Evolutionary conservation across 2,888 invertebrate genomes (phyloP).

Genomic region (Chalcis sispes): DNA sequence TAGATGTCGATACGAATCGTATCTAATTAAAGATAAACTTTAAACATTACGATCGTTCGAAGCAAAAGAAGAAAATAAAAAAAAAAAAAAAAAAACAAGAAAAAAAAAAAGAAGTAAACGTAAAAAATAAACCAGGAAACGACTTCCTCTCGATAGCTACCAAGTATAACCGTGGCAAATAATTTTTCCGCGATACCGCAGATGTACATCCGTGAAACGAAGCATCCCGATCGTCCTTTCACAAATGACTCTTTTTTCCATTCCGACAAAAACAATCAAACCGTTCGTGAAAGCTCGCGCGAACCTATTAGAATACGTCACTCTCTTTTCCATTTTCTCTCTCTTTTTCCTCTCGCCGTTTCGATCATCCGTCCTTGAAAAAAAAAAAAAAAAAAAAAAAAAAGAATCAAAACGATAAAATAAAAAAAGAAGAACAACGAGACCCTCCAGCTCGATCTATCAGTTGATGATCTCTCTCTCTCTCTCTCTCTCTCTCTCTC

Average conservation of each 20-base stretch:
- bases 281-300: slow-evolving; percentile 1
- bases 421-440: too few species aligned
- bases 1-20: not conserved
- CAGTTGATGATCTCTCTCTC: slow-evolving; percentile 5
- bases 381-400: too few species aligned
- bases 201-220: not conserved
- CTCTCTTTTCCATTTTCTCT: not conserved
- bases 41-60: not conserved
- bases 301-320: not conserved
- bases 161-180: not conserved
- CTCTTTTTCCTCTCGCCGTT: not conserved
- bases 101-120: too few species aligned
- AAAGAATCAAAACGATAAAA: too few species aligned
- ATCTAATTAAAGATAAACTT: slow-evolving; percentile 15
- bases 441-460: not conserved
- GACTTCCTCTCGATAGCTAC: not conserved
- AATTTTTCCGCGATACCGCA: not conserved
- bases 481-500: not conserved
- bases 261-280: slow-evolving; percentile 15
- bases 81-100: not conserved
- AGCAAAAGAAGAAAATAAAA: too few species aligned
- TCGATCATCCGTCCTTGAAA: too few species aligned
- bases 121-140: too few species aligned
- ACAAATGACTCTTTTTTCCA: slow-evolving; percentile 8
- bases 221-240: not conserved